Conservation (phyloP, 2,113 vertebrate genomes). For the Nipponia nippon region DNA sequence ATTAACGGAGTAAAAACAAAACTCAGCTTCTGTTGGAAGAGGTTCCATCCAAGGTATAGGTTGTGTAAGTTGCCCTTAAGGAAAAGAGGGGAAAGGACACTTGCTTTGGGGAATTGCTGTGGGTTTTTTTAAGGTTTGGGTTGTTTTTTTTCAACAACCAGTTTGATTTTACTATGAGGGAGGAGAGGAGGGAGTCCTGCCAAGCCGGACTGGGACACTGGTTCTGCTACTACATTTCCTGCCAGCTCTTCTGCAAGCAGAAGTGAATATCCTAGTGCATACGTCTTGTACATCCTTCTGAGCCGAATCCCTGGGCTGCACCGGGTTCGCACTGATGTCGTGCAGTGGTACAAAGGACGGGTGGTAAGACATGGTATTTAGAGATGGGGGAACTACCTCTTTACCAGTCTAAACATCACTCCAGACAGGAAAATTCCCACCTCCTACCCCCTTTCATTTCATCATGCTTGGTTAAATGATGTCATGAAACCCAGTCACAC, state of each 20-base stretch:
- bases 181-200: not conserved
- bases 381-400: not conserved
- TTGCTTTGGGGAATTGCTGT: not conserved
- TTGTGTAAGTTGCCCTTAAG: conserved; percentile 13
- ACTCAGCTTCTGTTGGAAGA: conserved; percentile 7
- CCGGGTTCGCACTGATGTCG: fast-evolving
- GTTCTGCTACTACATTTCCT: not conserved
- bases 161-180: not conserved
- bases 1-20: conserved; percentile 17
- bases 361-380: not conserved
- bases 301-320: not conserved
- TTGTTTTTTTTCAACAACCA: not conserved
- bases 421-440: not conserved
- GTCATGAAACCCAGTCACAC: not conserved
- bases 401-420: not conserved
- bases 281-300: fast-evolving
- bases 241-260: not conserved
- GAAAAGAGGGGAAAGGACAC: not conserved
- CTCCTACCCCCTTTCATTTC: not conserved
- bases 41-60: not conserved
- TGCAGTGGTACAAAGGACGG: not conserved
- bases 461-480: not conserved
- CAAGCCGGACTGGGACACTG: not conserved
- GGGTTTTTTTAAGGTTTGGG: not conserved
- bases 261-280: not conserved